phyloP scores from a whole-genome alignment of 2,888 invertebrate species.

The Cataglyphis altisquamis region DNA sequence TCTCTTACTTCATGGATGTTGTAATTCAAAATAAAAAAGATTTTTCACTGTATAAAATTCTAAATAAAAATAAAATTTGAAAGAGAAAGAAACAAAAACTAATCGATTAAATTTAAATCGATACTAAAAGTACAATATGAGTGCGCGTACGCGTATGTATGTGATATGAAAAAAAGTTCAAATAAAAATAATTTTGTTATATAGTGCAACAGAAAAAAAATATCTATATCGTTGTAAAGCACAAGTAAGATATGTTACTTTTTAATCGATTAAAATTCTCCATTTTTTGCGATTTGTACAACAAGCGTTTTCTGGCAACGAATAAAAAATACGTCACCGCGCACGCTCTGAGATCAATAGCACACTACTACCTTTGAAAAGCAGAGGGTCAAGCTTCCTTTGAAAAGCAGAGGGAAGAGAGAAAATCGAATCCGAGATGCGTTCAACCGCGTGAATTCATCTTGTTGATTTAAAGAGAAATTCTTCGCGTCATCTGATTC shows the following conservation, averaged over 20 bases:
- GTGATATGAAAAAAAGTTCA: neutral
- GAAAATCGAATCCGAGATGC: conserved; percentile 59
- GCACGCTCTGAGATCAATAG: conserved; percentile 37
- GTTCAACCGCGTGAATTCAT: conserved; percentile 61
- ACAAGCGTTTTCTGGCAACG: conserved; percentile 59
- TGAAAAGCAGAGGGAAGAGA: conserved; percentile 39
- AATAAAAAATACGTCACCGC: conserved; percentile 65
- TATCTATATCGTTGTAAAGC: conserved; percentile 14
- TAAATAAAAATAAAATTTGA: neutral
- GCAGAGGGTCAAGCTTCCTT: conserved; percentile 47
- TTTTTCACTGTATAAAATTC: neutral
- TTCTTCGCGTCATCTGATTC: conserved; percentile 52
- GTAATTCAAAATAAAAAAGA: neutral
- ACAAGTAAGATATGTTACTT: conserved; percentile 69
- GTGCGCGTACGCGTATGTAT: neutral
- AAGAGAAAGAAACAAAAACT: too few relatives aligned
- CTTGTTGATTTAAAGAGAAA: conserved; percentile 53
- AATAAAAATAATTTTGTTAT: neutral
- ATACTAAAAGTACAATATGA: neutral
- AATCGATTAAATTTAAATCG: neutral
- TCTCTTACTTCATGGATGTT: neutral
- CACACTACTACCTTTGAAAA: conserved; percentile 43
- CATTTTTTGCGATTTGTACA: conserved; percentile 63
- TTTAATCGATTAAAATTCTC: conserved; percentile 66
- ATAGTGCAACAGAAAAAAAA: neutral